phyloP scores from a whole-genome alignment of 23 tunicate species.

The Halocynthia aurantium region DNA sequence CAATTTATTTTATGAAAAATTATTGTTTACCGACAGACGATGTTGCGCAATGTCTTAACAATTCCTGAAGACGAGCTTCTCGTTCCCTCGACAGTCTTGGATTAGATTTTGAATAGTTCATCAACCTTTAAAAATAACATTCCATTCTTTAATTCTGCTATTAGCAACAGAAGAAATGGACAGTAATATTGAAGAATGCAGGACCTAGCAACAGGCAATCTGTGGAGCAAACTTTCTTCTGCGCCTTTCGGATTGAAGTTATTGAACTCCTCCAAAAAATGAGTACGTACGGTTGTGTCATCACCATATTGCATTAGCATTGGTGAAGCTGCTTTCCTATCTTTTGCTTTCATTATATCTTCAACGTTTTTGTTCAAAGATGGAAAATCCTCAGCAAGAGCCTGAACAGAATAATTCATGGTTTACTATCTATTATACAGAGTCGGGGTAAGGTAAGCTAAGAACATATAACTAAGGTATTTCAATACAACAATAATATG shows the following conservation, averaged over 20 bases:
- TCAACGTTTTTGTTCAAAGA: background rate
- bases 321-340: conserved; percentile 44
- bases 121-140: conserved; percentile 6
- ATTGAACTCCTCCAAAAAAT: conserved; percentile 46
- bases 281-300: conserved; percentile 68
- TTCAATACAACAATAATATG: background rate
- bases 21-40: conserved; percentile 14
- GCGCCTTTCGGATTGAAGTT: conserved; percentile 55
- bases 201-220: conserved; percentile 53
- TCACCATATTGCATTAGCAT: conserved; percentile 70
- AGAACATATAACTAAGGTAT: too few species aligned
- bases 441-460: too few species aligned
- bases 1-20: background rate
- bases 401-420: background rate
- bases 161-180: too few species aligned
- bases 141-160: background rate
- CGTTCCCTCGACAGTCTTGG: conserved; percentile 39
- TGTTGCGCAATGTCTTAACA: conserved; percentile 34
- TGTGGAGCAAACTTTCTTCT: conserved; percentile 39
- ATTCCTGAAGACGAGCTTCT: conserved; percentile 69
- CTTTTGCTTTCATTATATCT: conserved; percentile 27
- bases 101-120: conserved; percentile 6
- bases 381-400: conserved; percentile 23
- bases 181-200: background rate
- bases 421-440: too few species aligned